Conservation (phyloP, 2,113 vertebrate genomes). For the Pachyramphus minor region DNA sequence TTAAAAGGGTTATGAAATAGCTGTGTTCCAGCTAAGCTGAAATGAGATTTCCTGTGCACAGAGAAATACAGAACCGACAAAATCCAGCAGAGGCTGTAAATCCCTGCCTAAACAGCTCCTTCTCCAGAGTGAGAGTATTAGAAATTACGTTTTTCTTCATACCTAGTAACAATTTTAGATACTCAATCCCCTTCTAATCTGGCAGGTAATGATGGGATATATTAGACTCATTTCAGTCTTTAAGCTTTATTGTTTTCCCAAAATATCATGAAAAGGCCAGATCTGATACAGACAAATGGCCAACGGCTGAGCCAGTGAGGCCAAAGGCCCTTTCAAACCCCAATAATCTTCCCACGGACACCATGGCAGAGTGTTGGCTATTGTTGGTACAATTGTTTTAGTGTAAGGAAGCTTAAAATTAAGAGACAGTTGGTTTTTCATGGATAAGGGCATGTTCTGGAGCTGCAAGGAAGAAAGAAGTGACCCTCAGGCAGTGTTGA, state of each 20-base stretch:
- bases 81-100: neutral
- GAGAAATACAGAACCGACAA: neutral
- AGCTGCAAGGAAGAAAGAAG: neutral
- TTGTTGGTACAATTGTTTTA: neutral
- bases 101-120: neutral
- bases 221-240: neutral
- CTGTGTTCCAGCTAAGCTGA: conserved; percentile 7
- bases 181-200: neutral
- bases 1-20: conserved; percentile 37
- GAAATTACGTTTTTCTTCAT: neutral
- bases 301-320: neutral
- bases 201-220: neutral
- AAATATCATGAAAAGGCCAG: neutral
- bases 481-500: neutral
- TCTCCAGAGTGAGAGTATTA: neutral
- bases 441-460: neutral
- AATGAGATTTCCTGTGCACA: neutral
- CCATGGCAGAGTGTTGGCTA: neutral
- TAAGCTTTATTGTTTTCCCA: neutral
- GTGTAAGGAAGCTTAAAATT: neutral
- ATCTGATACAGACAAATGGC: neutral
- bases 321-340: neutral
- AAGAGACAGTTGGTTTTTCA: neutral
- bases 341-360: neutral
- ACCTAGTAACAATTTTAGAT: neutral